Conservation (phyloP, 2,113 vertebrate genomes). For the Pantherophis guttatus region DNA sequence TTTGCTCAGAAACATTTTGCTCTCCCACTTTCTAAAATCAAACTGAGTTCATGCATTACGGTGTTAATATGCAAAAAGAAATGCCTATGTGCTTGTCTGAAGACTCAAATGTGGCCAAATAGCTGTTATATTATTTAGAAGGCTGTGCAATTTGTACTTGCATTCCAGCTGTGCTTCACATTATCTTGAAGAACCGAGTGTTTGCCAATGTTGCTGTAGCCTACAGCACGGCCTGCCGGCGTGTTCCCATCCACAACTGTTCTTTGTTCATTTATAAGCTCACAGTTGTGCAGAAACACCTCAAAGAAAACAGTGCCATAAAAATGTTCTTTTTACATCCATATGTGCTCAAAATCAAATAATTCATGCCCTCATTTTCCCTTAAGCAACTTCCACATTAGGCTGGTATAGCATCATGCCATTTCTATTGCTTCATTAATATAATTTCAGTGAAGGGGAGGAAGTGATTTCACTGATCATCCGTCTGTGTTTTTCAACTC, state of each 20-base stretch:
- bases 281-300: background rate
- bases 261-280: background rate
- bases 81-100: background rate
- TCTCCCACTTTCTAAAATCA: background rate
- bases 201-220: background rate
- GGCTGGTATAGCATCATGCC: background rate
- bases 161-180: constrained; percentile 14
- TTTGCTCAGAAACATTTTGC: background rate
- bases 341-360: background rate
- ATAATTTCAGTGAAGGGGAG: background rate
- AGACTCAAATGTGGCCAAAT: background rate
- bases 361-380: background rate
- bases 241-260: background rate
- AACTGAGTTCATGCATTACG: background rate
- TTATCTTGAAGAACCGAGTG: background rate
- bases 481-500: background rate
- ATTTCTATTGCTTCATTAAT: background rate
- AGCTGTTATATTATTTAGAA: constrained; percentile 11
- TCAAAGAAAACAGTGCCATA: background rate
- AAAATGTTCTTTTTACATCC: background rate
- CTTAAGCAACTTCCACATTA: background rate
- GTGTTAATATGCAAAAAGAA: constrained; percentile 12
- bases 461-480: background rate
- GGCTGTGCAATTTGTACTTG: background rate
- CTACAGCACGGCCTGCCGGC: background rate